phyloP scores from a whole-genome alignment of 2,888 invertebrate genomes.

The Charanyca ferruginea region DNA sequence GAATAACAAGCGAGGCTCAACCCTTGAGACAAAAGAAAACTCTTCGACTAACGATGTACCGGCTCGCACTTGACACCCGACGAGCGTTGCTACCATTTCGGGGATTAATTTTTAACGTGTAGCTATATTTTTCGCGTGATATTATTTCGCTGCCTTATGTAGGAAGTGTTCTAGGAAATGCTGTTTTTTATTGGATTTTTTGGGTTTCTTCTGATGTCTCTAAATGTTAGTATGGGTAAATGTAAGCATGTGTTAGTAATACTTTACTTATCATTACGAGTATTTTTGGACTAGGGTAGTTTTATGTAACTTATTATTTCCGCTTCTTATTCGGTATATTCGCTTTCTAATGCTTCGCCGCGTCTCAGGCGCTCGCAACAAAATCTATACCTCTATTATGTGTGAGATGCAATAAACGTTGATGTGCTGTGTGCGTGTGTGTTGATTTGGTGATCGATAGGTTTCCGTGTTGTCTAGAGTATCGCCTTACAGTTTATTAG shows the following conservation, averaged over 20 bases:
- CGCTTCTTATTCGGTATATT: no score
- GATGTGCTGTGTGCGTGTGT: background rate
- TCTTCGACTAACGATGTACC: constrained; percentile 83
- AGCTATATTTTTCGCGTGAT: constrained; percentile 43
- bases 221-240: background rate
- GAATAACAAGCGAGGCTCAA: constrained; percentile 78
- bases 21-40: constrained; percentile 85
- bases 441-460: no score
- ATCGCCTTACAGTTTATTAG: background rate
- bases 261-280: no score
- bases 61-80: constrained; percentile 75
- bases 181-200: background rate
- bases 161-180: constrained; percentile 3
- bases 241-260: background rate
- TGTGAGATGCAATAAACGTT: no score
- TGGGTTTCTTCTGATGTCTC: background rate
- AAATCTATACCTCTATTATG: no score
- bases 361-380: no score
- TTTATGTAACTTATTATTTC: no score
- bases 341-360: no score
- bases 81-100: constrained; percentile 68
- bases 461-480: no score
- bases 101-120: constrained; percentile 66
- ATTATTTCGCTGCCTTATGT: constrained; percentile 17
- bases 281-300: no score